Evolutionary conservation across 2,113 vertebrate species (phyloP).

Genomic region (Morone chrysops): DNA sequence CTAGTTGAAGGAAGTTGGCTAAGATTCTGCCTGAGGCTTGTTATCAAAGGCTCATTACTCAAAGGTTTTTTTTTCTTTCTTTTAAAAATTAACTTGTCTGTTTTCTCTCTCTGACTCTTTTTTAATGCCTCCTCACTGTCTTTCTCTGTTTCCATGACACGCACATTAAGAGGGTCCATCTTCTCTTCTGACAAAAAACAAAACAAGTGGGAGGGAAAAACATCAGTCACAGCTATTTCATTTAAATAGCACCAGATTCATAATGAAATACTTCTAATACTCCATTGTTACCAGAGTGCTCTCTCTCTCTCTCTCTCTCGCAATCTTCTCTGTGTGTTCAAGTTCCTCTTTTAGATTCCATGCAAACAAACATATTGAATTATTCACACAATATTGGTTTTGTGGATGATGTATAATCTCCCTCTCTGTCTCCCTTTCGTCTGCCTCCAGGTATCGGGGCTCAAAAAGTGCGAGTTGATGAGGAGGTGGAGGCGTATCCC

Average conservation of each 20-base stretch:
- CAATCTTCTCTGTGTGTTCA: neutral
- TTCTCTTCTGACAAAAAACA: neutral
- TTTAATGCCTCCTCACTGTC: neutral
- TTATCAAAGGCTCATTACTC: conserved; percentile 39
- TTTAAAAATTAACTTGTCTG: conserved; percentile 33
- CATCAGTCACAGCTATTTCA: conserved; percentile 1
- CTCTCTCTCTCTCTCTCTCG: neutral
- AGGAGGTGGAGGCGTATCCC: conserved; percentile 80
- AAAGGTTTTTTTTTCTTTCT: neutral
- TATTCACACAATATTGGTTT: conserved; percentile 21
- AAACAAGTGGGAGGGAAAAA: conserved; percentile 24
- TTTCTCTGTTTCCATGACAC: neutral
- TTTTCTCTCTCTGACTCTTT: neutral
- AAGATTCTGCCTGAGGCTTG: conserved; percentile 43
- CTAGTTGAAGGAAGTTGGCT: conserved; percentile 13
- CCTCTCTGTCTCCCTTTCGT: conserved; percentile 1
- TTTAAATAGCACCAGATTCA: neutral
- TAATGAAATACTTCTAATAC: neutral
- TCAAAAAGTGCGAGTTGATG: conserved; percentile 80
- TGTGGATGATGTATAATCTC: conserved; percentile 9
- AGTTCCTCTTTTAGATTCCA: neutral
- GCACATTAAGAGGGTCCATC: neutral
- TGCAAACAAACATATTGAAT: conserved; percentile 28
- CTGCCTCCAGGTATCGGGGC: conserved; percentile 59
- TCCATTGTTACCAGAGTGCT: neutral